Evolutionary conservation across 2,888 invertebrate species (phyloP).

Genomic region (Metopia argyrocephala): DNA sequence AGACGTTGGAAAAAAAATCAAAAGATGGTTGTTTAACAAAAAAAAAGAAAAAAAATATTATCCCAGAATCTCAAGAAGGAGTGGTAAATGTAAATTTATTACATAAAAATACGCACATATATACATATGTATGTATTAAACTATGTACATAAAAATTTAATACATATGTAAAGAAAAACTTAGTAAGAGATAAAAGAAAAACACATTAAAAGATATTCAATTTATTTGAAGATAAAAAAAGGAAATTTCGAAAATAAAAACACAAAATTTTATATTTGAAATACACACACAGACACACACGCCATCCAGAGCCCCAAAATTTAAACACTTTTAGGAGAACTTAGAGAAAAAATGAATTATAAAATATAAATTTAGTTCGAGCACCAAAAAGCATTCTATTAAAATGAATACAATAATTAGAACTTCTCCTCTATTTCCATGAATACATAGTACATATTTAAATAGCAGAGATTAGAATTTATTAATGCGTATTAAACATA

Average conservation of each 20-base stretch:
- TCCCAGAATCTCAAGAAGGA: slow-evolving; percentile 61
- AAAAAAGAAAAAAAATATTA: slow-evolving; percentile 51
- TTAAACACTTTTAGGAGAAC: too few species aligned
- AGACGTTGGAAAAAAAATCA: slow-evolving; percentile 30
- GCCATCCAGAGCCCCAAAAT: too few species aligned
- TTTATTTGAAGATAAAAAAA: slow-evolving; percentile 15
- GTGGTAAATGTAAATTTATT: slow-evolving; percentile 64
- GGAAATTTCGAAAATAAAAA: background rate
- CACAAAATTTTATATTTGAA: background rate
- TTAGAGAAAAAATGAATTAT: too few species aligned
- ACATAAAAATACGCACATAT: slow-evolving; percentile 32
- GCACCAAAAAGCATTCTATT: too few species aligned
- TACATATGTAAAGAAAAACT: background rate
- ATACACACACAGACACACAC: too few species aligned
- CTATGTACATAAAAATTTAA: background rate
- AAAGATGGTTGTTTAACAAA: slow-evolving; percentile 59
- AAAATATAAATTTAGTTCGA: too few species aligned
- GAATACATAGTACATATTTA: too few species aligned
- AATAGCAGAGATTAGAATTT: too few species aligned
- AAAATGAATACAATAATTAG: too few species aligned
- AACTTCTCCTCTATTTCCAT: too few species aligned
- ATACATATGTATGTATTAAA: slow-evolving; percentile 1
- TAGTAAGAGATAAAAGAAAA: slow-evolving; percentile 23
- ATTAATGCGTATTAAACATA: too few species aligned
- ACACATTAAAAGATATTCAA: slow-evolving; percentile 28